These are phyloP conservation scores for Proisotoma minuta DNA, from an alignment of 2,888 invertebrate species.

Conservation along the genomic window DNA sequence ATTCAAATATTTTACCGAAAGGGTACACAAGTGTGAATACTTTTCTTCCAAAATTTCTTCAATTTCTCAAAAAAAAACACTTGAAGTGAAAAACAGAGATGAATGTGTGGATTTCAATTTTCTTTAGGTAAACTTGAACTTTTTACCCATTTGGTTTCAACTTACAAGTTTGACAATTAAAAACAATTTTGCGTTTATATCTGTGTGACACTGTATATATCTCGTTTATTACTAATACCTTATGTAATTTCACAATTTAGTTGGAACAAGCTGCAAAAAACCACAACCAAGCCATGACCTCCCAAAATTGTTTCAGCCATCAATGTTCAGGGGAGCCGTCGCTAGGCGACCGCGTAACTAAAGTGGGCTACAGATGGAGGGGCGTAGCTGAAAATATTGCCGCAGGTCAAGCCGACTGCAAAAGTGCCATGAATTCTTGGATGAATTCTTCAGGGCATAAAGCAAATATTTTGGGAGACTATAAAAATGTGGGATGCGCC, in stretches of 20 bases:
- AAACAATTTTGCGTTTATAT: too few relatives aligned
- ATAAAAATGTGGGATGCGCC: conserved; percentile 17
- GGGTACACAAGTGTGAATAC: too few relatives aligned
- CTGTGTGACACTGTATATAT: too few relatives aligned
- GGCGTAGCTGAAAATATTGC: conserved; percentile 22
- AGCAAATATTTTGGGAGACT: conserved; percentile 6
- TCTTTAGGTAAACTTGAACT: too few relatives aligned
- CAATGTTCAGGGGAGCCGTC: conserved; percentile 18
- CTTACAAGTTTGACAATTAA: too few relatives aligned
- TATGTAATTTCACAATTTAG: conserved; percentile 6
- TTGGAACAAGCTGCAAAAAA: conserved; percentile 13
- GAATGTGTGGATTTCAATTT: too few relatives aligned
- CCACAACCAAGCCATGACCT: conserved; percentile 15
- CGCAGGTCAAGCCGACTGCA: conserved; percentile 12
- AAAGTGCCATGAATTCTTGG: conserved; percentile 6
- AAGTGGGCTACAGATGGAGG: background rate
- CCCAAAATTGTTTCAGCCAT: conserved; percentile 25
- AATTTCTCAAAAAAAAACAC: too few relatives aligned
- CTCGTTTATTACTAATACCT: too few relatives aligned
- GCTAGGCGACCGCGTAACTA: conserved; percentile 12
- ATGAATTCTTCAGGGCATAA: conserved; percentile 21
- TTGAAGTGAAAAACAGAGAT: too few relatives aligned
- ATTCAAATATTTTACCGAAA: too few relatives aligned
- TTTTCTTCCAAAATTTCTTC: too few relatives aligned
- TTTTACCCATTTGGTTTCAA: too few relatives aligned